Evolutionary conservation across 2,797 vertebrate species (phyloP), one percentile per base, ranked within the genome.

Genomic region (Craterocephalus amniculus): DNA sequence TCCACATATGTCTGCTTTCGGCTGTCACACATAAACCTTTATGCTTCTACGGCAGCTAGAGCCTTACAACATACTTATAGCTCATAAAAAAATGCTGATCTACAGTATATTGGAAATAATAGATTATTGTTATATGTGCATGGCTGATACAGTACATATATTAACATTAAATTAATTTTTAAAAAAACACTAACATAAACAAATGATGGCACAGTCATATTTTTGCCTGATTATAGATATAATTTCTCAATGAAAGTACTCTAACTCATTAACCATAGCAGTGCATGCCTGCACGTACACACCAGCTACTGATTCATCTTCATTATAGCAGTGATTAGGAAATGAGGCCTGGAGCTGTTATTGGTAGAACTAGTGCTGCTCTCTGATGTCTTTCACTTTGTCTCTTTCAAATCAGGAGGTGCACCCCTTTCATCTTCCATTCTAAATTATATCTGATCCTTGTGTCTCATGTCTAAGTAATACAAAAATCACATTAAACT

Each of bases 311-410:
- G 60, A 76, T 90, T 83, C 58, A 70, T 87, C 78, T 83, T 86
- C 82, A 85, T 91, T 88, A 85, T 57, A 31, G 4, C 51, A 61
- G 66, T 80, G 79, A 87, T 86, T 77, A 78, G 88, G 76, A 87
- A 85, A 90, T 81, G 69, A 87, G 76, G 59, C 87, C 72, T 72
- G 71, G 54, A 72, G 82, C 18, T 83, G 78, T 85, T 82, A 72
- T 83, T 79, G 65, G 57, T 81, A 57, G 64, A 64, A 67, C 57
- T 54, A 58, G 71, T 38, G 45, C 68, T 81, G 69, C 67, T 72
- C 78, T 84, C 73, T 81, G 79, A 84, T 83, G 73, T 78, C 24
- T 63, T 64, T 74, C 60, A 68, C 55, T 80, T 64, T 40, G 57
- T 78, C 77, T 83, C 63, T 79, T 83, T 85, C 68, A 70, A 72